A percentile compares a stretch with the other conserved stretches of the same genome.
phyloP scores from a whole-genome alignment of 2,888 invertebrate species.

The Macaria notata region DNA sequence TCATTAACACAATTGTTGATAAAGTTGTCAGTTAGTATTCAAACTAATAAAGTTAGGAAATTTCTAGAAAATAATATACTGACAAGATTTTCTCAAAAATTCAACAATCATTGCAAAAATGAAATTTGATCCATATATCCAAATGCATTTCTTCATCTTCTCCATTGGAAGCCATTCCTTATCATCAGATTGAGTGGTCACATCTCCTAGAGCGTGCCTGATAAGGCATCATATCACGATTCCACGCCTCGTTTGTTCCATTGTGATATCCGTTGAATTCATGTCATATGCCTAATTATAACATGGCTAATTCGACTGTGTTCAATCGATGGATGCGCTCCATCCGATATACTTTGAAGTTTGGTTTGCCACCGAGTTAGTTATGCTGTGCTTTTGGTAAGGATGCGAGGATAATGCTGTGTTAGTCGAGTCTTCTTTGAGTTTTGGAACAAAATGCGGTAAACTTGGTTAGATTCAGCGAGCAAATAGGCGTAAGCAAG shows the following conservation, averaged over 20 bases:
- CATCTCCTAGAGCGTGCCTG: conserved; percentile 54
- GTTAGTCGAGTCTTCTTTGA: not conserved
- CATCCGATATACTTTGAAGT: conserved; percentile 42
- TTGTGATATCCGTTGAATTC: conserved; percentile 74
- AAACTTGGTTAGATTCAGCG: no score
- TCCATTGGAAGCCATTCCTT: conserved; percentile 3
- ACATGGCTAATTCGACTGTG: conserved; percentile 67
- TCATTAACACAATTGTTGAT: no score
- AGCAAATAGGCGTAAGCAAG: no score
- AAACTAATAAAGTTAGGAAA: no score
- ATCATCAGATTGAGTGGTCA: conserved; percentile 33
- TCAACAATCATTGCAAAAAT: no score
- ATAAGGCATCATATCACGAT: conserved; percentile 74
- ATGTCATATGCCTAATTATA: conserved; percentile 80
- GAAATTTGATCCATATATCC: no score
- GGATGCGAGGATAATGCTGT: not conserved
- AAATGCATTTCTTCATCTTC: no score
- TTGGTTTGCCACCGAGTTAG: conserved; percentile 16
- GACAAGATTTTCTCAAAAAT: no score
- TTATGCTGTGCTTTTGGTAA: conserved; percentile 17
- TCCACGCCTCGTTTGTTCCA: conserved; percentile 76
- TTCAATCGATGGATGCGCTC: conserved; percentile 64
- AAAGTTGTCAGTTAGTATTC: no score
- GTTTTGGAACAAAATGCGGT: not conserved
- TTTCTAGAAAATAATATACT: no score